Percentiles rank a stretch among this genome's conserved stretches.
Conservation (phyloP, 2,888 invertebrate genomes). For the Salpingus planirostris region DNA sequence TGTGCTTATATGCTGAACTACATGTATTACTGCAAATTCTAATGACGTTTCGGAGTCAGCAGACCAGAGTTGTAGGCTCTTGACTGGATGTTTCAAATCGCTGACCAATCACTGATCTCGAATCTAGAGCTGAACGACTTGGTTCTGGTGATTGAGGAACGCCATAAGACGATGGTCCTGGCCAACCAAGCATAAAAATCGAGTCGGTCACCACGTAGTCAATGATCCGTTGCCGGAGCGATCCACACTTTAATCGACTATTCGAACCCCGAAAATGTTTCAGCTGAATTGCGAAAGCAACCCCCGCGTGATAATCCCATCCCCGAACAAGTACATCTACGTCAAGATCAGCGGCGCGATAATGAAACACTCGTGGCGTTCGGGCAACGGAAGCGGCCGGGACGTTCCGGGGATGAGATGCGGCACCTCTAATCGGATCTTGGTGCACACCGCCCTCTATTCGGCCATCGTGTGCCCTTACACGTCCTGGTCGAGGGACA, state of each 20-base stretch:
- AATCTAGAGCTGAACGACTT: too few species aligned
- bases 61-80: too few species aligned
- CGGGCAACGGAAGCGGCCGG: slow-evolving; percentile 49
- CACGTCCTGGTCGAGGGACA: slow-evolving; percentile 46
- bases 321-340: slow-evolving; percentile 67
- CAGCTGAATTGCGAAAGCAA: slow-evolving; percentile 72
- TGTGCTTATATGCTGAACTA: too few species aligned
- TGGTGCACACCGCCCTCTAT: slow-evolving; percentile 59
- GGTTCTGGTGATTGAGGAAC: too few species aligned
- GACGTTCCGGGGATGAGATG: slow-evolving; percentile 47
- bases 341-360: slow-evolving; percentile 63
- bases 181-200: too few species aligned
- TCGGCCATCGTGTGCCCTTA: slow-evolving; percentile 53
- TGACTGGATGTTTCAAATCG: neutral
- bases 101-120: slow-evolving; percentile 4
- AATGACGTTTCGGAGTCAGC: too few species aligned
- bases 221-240: too few species aligned
- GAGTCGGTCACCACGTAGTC: too few species aligned
- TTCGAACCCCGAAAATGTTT: too few species aligned
- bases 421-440: slow-evolving; percentile 67
- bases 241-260: too few species aligned
- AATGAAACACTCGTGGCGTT: slow-evolving; percentile 40
- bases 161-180: too few species aligned
- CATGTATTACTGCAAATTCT: too few species aligned
- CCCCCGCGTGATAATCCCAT: slow-evolving; percentile 73